phyloP scores from a whole-genome alignment of 1,140 invertebrate genomes.

The Drosophila ercepeae region DNA sequence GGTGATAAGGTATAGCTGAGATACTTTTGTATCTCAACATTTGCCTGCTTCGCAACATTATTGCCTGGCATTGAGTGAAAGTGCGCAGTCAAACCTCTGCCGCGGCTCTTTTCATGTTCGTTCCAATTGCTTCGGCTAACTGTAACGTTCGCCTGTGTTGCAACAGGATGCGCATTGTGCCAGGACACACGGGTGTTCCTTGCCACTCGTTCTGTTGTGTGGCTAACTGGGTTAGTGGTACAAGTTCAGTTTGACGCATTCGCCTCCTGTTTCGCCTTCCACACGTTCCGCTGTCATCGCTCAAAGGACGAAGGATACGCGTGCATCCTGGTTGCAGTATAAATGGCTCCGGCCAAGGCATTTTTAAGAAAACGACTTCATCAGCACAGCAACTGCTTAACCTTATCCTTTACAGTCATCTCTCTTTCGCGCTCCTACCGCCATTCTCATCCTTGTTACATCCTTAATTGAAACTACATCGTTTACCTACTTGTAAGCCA shows the following conservation, averaged over 20 bases:
- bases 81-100: conserved; percentile 20
- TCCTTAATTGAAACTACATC: conserved; percentile 71
- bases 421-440: background rate
- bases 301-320: conserved; percentile 17
- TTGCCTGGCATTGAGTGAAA: background rate
- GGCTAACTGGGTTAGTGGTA: conserved; percentile 83
- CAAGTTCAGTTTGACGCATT: conserved; percentile 76
- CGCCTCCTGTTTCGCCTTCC: conserved; percentile 50
- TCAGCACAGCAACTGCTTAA: conserved; percentile 11
- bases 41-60: background rate
- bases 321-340: conserved; percentile 35
- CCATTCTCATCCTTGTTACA: conserved; percentile 26
- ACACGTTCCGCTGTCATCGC: conserved; percentile 20
- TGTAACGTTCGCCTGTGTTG: background rate
- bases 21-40: conserved; percentile 17
- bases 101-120: conserved; percentile 17
- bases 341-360: conserved; percentile 3
- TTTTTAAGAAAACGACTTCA: conserved; percentile 13
- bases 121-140: conserved; percentile 11
- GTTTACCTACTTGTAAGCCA: conserved; percentile 69
- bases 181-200: conserved; percentile 3
- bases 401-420: background rate
- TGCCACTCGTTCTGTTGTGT: background rate
- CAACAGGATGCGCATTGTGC: conserved; percentile 48
- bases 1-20: background rate